Evolutionary conservation across 2,113 vertebrate genomes (phyloP), one percentile per base, ranked within the genome.

Genomic region (Indicator maculatus): DNA sequence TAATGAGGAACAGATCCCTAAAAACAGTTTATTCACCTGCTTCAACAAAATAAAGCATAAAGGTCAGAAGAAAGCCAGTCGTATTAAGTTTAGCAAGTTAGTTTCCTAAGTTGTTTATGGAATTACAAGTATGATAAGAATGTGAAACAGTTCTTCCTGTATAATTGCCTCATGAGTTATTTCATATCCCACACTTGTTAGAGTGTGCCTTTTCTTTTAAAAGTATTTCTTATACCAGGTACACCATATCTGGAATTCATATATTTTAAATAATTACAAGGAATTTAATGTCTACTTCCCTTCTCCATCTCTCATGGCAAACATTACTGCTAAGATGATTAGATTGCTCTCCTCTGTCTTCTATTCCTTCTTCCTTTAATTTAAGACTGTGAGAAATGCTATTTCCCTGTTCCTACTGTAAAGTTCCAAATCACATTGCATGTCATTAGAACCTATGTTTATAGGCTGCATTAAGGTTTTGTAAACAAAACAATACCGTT

Each of bases 111-210:
- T 14, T 86, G 58, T 81, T 91, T 75, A 75, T 47, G 69, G 93
- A 89, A 95, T 85, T 55, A 11, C 8, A 93, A 89, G 65, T 30
- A 91, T 15, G 38, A n/a, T 67, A 86, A 88, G 69, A 96, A 95
- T 67, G 60, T 71, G 53, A 80, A 95, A 85, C 56, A 50, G 53
- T 58, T 93, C 69, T 65, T 93, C 41, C 71, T 71, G 67, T 73
- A 53, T 41, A 64, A 64, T 44, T 74, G 16, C n/a, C 33, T 60
- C 60, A 63, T 2, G 0, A 69, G 11, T 80, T 75, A 64, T 47
- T 86, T 81, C 72, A 67, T 23, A 76, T 5, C 18, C 69, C 85
- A 86, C 7, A 30, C 20, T 73, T 77, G 31, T 14, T 77, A 71
- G 16, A 74, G 23, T 6, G 5, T 21, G 26, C 2, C 27, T 41